These are phyloP conservation scores for Bradypodion pumilum DNA, from an alignment of 2,797 vertebrate genomes.

Conservation along the genomic window DNA sequence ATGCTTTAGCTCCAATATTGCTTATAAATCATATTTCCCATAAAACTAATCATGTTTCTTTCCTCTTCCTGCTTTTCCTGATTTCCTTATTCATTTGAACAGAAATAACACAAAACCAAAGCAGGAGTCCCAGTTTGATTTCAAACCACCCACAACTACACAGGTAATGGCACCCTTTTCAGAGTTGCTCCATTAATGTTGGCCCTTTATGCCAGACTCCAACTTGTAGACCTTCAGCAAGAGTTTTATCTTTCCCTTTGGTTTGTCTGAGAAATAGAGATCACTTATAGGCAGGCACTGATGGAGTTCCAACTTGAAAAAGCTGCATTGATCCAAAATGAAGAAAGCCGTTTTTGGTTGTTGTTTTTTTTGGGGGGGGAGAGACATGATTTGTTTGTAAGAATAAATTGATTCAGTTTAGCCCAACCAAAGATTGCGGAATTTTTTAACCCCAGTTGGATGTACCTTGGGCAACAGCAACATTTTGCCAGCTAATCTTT, in stretches of 20 bases:
- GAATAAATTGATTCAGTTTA: conserved; percentile 22
- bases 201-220: conserved; percentile 36
- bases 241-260: conserved; percentile 21
- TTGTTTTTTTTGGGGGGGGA: too few species aligned
- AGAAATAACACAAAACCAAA: conserved; percentile 98
- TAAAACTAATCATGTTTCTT: conserved; percentile 32
- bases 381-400: too few species aligned
- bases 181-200: conserved; percentile 38
- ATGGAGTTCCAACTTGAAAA: conserved; percentile 27
- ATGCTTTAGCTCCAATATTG: conserved; percentile 29
- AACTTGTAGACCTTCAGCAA: conserved; percentile 42
- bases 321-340: conserved; percentile 7
- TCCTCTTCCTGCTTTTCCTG: not conserved
- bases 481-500: too few species aligned
- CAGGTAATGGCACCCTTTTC: conserved; percentile 81
- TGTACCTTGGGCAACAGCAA: too few species aligned
- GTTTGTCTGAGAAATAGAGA: conserved; percentile 46
- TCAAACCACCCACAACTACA: conserved; percentile 86
- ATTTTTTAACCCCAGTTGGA: too few species aligned
- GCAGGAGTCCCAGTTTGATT: conserved; percentile 92
- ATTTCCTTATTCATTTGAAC: conserved; percentile 47
- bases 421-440: too few species aligned
- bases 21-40: conserved; percentile 26
- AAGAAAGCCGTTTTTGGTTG: conserved; percentile 30
- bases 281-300: conserved; percentile 47